Base-by-base conservation (phyloP, 2,113 vertebrate species). In the Condylura cristata region DNA sequence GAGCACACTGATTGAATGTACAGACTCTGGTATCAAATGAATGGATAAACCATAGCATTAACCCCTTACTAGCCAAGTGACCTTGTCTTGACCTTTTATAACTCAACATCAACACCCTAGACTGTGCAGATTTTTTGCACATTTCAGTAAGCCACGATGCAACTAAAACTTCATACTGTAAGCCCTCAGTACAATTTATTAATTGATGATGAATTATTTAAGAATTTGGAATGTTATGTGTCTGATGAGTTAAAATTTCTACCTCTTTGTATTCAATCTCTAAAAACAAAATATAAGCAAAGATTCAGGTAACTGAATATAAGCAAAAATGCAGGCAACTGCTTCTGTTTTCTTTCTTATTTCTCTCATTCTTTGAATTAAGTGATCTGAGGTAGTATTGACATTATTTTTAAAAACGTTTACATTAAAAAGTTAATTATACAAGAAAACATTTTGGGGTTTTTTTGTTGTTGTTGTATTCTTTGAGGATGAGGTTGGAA, bases 171-270 rank as follows among this genome's bases (percentile, higher is more conserved):
- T 65, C 72, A 79, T 46, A 1, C 7, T 18, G 3, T 37, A 71
- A 91, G 10, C 3, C 11, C 4, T 94, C 28, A 26, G 1, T 41
- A 39, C 74, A 10, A 30, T 74, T 83, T 78, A 34, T 24, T 82
- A 86, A 79, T 75, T 65, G 30, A 78, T 51, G 37, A 53, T 75
- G 44, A 86, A 76, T 95, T 74, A 72, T 74, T 79, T 92, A 91
- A 68, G 30, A 78, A 63, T 32, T 90, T 32, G 51, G 37, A 83
- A 76, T 56, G 34, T 13, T 85, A 5, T 4, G 1, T 87, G 71
- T 26, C 18, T 66, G 22, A 34, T 60, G 28, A 41, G 8, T 53
- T 51, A 70, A 79, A 75, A 61, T 56, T 39, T 1, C 32, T 74
- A 37, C 34, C 17, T 66, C 14, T 20, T 37, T 56, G 26, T 76